Base-by-base conservation (phyloP, 2,888 invertebrate genomes). In the Eurytoma californica region DNA sequence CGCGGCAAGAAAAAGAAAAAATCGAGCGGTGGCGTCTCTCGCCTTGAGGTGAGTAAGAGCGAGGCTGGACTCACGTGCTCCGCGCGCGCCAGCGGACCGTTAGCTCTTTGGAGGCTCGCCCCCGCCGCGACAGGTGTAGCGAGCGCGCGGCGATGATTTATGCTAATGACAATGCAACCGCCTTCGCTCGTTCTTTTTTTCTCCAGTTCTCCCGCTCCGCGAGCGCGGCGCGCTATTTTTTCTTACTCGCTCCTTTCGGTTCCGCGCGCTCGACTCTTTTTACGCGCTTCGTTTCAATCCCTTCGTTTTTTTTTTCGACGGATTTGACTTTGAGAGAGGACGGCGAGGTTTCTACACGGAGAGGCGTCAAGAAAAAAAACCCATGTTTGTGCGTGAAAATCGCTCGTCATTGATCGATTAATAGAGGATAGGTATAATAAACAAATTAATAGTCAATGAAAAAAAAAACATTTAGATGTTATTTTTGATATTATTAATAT, bases 101-200 rank as follows among this genome's bases (percentile, higher is more conserved):
- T 88, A 88, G 84, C 80, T 82, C 82, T 85, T 84, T 83, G 85
- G 87, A 87, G 86, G 86, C 87, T 87, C 88, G 87, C 84, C 86
- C 82, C 83, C 82, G 78, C 72, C 66, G 39, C 66, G 30, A 13
- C 28, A 51, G 49, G 16, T 18, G 16, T 13, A 20, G 16, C 20
- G 28, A 18, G 16, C 60, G 49, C 28, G 53, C 53, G 24, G 53
- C 28, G 47, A 49, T 60, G 67, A 60, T 75, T 67, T 60, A 75
- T 67, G 68, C 67, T 60, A 67, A 67, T 18, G 30, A 18, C 14
- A 14, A 39, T 53, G 47, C 49, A 20, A 7, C 9, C n/a, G 20
- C 28, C 49, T n/a, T 7, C 30, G 24, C 30, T 69, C 58, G 0
- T 69, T 57, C 39, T 69, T 16, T 47, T 58, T 20, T 20, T 58